Conservation (phyloP, 2,113 vertebrate genomes). For the Archocentrus centrarchus region DNA sequence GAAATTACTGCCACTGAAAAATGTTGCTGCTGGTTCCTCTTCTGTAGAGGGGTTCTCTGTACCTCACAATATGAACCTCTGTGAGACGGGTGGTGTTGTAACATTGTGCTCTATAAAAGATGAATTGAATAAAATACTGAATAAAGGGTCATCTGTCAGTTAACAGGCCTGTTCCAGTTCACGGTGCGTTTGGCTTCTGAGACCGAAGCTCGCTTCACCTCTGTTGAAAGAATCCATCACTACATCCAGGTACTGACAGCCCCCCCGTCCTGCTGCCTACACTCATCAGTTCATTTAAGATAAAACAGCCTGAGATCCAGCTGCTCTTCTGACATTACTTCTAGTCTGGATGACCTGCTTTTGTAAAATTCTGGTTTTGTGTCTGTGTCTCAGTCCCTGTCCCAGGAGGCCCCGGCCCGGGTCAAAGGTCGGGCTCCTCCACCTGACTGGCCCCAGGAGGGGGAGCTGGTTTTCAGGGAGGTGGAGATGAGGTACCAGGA, state of each 20-base stretch:
- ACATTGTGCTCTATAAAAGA: not conserved
- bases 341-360: not conserved
- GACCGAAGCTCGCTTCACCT: slow-evolving; percentile 95
- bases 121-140: not conserved
- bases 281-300: not conserved
- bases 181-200: slow-evolving; percentile 93
- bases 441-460: slow-evolving; percentile 91
- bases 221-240: slow-evolving; percentile 92
- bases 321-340: accelerated
- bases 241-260: too few relatives aligned
- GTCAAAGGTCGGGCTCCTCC: slow-evolving; percentile 89
- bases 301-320: accelerated
- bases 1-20: too few relatives aligned
- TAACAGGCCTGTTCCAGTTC: slow-evolving; percentile 96
- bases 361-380: not conserved
- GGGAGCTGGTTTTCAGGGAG: slow-evolving; percentile 88
- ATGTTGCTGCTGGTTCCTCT: too few relatives aligned
- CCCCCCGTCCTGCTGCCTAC: too few relatives aligned
- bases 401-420: slow-evolving; percentile 91
- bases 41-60: too few relatives aligned
- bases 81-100: not conserved
- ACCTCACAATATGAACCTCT: not conserved
- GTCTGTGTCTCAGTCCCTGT: slow-evolving; percentile 83
- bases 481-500: slow-evolving; percentile 93
- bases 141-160: slow-evolving; percentile 62